A percentile compares a stretch with the other conserved stretches of the same genome.
Conservation (phyloP, 2,113 vertebrate species). For the Ascaphus truei region DNA sequence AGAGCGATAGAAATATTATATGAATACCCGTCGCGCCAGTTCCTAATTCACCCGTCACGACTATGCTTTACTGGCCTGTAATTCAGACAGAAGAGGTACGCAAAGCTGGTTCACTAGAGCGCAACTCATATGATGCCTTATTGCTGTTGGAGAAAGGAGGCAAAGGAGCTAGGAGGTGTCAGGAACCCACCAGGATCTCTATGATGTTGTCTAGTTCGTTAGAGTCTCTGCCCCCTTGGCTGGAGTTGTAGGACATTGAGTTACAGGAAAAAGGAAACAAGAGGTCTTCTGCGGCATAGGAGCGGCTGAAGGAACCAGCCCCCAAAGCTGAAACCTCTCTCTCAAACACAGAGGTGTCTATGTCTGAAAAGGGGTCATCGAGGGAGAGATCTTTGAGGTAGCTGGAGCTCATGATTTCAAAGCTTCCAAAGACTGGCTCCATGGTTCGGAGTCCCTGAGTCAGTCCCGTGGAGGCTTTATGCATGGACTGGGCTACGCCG, state of each 20-base stretch:
- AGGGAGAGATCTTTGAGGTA: slow-evolving; percentile 60
- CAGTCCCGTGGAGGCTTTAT: neutral
- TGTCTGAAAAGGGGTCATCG: slow-evolving; percentile 73
- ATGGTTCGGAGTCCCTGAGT: neutral
- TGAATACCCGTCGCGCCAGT: too few relatives aligned
- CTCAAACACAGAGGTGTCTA: slow-evolving; percentile 70
- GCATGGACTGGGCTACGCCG: neutral
- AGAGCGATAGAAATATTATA: too few relatives aligned
- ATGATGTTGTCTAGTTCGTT: slow-evolving; percentile 70
- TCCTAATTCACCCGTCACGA: too few relatives aligned
- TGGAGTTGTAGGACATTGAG: slow-evolving; percentile 29
- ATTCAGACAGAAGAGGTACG: neutral
- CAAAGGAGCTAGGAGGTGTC: slow-evolving; percentile 24
- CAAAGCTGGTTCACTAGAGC: neutral
- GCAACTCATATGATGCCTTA: too few relatives aligned
- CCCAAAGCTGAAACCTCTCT: slow-evolving; percentile 49
- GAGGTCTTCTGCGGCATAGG: slow-evolving; percentile 5
- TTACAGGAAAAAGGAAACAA: slow-evolving; percentile 38
- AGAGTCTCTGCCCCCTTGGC: slow-evolving; percentile 49
- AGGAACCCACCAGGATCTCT: slow-evolving; percentile 71
- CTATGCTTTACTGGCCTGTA: neutral
- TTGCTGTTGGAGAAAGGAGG: neutral
- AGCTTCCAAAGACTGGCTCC: slow-evolving; percentile 37
- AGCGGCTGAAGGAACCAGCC: slow-evolving; percentile 7
- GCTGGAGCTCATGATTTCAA: slow-evolving; percentile 55